A percentile compares a stretch with the other conserved stretches of the same genome.
Conservation (phyloP, 1,140 invertebrate genomes). For the Diorhabda elongata region DNA sequence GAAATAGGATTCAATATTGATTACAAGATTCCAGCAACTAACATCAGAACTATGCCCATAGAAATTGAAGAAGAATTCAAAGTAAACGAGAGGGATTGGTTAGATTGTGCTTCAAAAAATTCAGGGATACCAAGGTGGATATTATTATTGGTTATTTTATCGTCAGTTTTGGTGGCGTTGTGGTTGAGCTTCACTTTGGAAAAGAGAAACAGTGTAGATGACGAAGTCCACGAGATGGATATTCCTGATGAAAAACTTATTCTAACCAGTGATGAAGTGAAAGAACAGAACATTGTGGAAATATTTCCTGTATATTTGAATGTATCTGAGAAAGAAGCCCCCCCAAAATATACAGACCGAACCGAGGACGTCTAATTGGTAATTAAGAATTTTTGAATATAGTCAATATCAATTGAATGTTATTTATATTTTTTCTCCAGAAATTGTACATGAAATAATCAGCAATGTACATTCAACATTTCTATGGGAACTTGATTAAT, state of each 20-base stretch:
- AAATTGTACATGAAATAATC: not conserved
- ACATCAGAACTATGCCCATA: slow-evolving; percentile 39
- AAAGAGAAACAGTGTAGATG: slow-evolving; percentile 17
- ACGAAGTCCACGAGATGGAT: slow-evolving; percentile 14
- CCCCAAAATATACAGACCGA: slow-evolving; percentile 21
- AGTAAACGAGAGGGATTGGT: slow-evolving; percentile 31
- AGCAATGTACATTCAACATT: too few species aligned
- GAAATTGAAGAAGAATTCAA: slow-evolving; percentile 24
- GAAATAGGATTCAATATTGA: slow-evolving; percentile 35
- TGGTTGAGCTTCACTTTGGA: slow-evolving; percentile 30
- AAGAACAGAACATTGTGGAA: slow-evolving; percentile 16
- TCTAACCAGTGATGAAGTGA: slow-evolving; percentile 17
- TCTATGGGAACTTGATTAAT: too few species aligned
- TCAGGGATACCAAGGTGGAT: slow-evolving; percentile 38
- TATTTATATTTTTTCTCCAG: not conserved
- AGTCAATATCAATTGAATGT: not conserved
- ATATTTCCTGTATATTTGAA: not conserved
- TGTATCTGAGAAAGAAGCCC: not conserved
- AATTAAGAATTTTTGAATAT: not conserved
- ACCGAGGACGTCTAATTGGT: slow-evolving; percentile 24
- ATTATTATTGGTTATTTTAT: slow-evolving; percentile 29
- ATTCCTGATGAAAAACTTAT: slow-evolving; percentile 24
- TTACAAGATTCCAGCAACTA: slow-evolving; percentile 40
- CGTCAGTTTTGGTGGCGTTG: slow-evolving; percentile 30
- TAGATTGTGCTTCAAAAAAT: slow-evolving; percentile 37